A percentile compares a stretch with the other conserved stretches of the same genome.
Conservation (phyloP, 2,888 invertebrate species). For the Laothoe populi region DNA sequence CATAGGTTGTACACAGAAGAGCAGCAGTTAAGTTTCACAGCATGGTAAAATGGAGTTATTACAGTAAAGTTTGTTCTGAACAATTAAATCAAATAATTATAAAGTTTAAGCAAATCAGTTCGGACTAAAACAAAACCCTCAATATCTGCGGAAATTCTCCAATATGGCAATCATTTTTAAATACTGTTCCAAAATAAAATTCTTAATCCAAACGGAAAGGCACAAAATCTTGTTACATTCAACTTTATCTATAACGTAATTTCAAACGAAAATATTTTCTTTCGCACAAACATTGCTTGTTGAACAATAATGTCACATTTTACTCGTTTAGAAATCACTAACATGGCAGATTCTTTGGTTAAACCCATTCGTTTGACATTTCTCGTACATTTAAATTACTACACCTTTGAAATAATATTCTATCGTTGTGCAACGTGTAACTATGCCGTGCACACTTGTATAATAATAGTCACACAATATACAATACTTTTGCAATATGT, state of each 20-base stretch:
- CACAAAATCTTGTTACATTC: not conserved
- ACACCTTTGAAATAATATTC: slow-evolving; percentile 16
- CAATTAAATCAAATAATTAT: not conserved
- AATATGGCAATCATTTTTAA: too few relatives aligned
- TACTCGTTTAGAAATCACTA: slow-evolving; percentile 21
- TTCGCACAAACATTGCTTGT: slow-evolving; percentile 2
- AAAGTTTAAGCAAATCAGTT: not conserved
- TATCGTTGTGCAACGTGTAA: not conserved
- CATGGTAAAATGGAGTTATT: not conserved
- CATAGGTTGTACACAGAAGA: too few relatives aligned
- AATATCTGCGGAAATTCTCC: too few relatives aligned
- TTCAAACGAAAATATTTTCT: not conserved
- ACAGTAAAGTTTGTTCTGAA: not conserved
- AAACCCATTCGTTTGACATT: slow-evolving; percentile 29
- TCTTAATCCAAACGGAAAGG: not conserved
- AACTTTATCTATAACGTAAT: too few relatives aligned
- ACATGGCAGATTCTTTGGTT: slow-evolving; percentile 39
- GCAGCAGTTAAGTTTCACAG: slow-evolving; percentile 13
- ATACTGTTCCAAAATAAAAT: too few relatives aligned
- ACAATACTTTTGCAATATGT: too few relatives aligned
- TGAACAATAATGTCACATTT: not conserved
- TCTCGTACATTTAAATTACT: slow-evolving; percentile 34
- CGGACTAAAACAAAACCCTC: not conserved
- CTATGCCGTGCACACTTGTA: too few relatives aligned
- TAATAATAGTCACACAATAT: too few relatives aligned